These are phyloP conservation scores for Kryptolebias marmoratus DNA, from an alignment of 2,113 vertebrate species.

Conservation along the genomic window DNA sequence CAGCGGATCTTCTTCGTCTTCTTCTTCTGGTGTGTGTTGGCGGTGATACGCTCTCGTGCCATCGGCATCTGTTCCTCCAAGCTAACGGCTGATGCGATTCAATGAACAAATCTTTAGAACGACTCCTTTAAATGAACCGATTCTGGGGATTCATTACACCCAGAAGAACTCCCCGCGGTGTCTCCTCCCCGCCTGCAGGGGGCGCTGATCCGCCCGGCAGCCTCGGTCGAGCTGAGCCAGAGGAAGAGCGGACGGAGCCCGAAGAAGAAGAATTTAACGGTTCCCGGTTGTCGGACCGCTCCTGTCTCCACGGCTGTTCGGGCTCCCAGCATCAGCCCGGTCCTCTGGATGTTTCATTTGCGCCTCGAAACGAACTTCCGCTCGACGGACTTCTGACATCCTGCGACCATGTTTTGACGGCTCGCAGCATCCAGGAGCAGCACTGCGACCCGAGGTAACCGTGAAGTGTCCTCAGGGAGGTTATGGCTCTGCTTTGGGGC, in stretches of 20 bases:
- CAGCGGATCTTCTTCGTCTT: too few species aligned
- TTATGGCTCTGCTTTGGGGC: neutral
- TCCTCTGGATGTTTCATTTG: neutral
- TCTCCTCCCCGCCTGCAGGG: neutral
- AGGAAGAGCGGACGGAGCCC: conserved; percentile 26
- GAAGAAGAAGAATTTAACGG: conserved; percentile 76
- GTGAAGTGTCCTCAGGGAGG: conserved; percentile 1
- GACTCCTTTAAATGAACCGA: too few species aligned
- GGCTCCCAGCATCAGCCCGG: too few species aligned
- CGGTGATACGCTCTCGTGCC: too few species aligned
- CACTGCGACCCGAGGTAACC: conserved; percentile 47
- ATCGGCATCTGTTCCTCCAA: too few species aligned
- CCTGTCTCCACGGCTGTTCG: conserved; percentile 36
- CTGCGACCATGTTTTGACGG: conserved; percentile 33
- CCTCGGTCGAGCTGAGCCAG: neutral
- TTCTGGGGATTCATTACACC: too few species aligned
- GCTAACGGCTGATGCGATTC: too few species aligned
- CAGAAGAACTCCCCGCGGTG: conserved; percentile 1
- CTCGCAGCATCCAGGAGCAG: neutral
- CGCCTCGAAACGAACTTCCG: neutral
- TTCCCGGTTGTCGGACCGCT: conserved; percentile 81
- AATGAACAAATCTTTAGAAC: too few species aligned
- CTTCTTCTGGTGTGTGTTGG: too few species aligned
- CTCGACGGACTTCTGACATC: neutral
- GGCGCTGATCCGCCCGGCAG: conserved; percentile 7